Evolutionary conservation across 2,797 vertebrate genomes (phyloP), one percentile per base, ranked within the genome.

Genomic region (Holocentrus rufus): DNA sequence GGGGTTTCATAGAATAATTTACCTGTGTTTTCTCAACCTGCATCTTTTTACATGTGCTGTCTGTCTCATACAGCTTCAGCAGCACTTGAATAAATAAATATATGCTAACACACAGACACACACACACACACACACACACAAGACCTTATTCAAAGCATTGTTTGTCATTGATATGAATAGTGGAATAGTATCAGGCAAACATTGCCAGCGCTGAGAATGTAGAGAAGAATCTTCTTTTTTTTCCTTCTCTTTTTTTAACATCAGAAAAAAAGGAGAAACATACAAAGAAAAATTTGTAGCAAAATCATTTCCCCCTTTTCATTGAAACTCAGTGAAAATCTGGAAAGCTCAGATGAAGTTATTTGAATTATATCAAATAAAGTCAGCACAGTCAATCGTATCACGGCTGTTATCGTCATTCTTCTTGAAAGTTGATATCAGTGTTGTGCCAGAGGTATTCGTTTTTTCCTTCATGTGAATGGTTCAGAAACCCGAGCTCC

Each of bases 131-230:
- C 54, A 61, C 17, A 63, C 65, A 63, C 59, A 55, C 62, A 10
- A 68, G 69, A 61, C 71, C 36, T 72, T 71, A 63, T 80, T 77
- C 62, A 80, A 71, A 85, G 83, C 61, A 54, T 7, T 56, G 61
- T 75, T 27, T 79, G 14, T 15, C 14, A 69, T 77, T 79, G 72
- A 53, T 57, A 77, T 74, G 64, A 74, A 74, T 67, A 65, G 64
- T 5, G 31, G 31, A 34, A 34, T 5, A 34, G 31, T 65, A 74
- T 70, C 68, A 64, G n/a, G 69, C 67, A 77, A 65, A 57, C 74
- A 70, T 47, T 65, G 79, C 81, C 82, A 81, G 65, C 77, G 59
- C 23, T 44, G n/a, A 49, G 18, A 67, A 53, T 57, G 2, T 31
- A 67, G 7, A 25, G 1, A 13, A 74, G 58, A 72, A 30, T 63